Base-by-base conservation (phyloP, 2,797 vertebrate genomes). In the Merluccius polli region DNA sequence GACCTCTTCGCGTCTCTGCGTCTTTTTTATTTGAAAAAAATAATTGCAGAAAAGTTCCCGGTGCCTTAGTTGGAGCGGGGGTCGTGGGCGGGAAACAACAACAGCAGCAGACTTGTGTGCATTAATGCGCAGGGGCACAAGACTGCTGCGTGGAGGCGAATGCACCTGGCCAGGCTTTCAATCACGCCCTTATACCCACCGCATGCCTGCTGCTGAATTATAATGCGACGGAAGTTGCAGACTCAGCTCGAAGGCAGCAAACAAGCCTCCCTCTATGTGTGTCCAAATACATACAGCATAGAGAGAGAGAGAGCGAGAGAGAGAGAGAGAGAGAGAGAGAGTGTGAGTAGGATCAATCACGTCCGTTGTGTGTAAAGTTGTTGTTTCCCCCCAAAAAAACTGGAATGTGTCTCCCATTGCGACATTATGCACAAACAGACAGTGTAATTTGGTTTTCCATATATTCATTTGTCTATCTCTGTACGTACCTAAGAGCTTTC, bases 191-290 rank as follows among this genome's bases (percentile, higher is more conserved):
- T n/a, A 44, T 75, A 27, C 77, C 74, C 82, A 74, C 78, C 76
- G 77, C 83, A 73, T 31, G 13, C 80, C 78, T 59, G 24, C 12
- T 5, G 7, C 80, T 81, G 81, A 86, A 90, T 90, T 85, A 85
- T 81, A 83, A 86, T 80, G 76, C 79, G 83, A 86, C 84, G 59
- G 59, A 87, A 85, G 81, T 85, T 82, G 87, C 89, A 4, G 84
- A 87, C 79, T 90, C 89, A 90, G 89, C 87, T 79, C 77, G 11
- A n/a, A 13, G 59, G n/a, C 59, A 70, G 85, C 77, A 77, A 77
- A 86, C 78, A 75, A 75, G 85, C 78, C n/a, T 63, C 80, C 77
- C 52, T 80, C 73, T 80, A 73, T 63, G 86, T 72, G 71, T 73
- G 73, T 80, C 79, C 73, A 48, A 52, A 32, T 69, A 72, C 81